Conservation (phyloP, 2,113 vertebrate species). For the Proteles cristata region DNA sequence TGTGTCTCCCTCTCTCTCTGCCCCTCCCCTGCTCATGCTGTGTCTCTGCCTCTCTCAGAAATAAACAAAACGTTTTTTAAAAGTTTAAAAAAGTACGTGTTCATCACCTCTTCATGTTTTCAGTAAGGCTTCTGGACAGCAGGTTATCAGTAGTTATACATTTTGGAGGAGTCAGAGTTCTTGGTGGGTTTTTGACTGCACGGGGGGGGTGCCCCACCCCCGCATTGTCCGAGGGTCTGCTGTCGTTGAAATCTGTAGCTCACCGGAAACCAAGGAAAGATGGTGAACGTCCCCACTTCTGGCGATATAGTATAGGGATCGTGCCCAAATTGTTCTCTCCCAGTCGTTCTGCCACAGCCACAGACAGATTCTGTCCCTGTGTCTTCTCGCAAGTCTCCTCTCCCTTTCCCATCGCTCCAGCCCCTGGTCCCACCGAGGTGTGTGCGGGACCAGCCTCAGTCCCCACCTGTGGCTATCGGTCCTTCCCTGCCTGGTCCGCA, state of each 20-base stretch:
- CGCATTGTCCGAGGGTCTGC: background rate
- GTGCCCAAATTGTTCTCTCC: background rate
- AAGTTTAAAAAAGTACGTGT: too few relatives aligned
- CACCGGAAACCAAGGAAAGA: background rate
- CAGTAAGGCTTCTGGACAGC: background rate
- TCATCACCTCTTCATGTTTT: background rate
- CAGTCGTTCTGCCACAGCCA: background rate
- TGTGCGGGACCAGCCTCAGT: background rate
- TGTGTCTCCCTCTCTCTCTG: too few relatives aligned
- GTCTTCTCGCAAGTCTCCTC: background rate
- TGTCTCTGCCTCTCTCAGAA: too few relatives aligned
- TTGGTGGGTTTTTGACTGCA: background rate
- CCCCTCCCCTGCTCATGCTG: too few relatives aligned
- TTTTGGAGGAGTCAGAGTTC: background rate
- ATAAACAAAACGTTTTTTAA: too few relatives aligned
- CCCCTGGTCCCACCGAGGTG: background rate
- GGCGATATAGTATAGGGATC: fast-evolving
- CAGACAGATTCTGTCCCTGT: background rate
- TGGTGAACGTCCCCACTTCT: fast-evolving
- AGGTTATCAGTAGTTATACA: background rate
- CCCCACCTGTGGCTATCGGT: too few relatives aligned
- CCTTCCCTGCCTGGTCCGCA: background rate
- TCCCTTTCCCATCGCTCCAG: background rate
- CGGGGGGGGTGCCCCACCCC: background rate
- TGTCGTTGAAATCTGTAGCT: background rate